Evolutionary conservation across 2,888 invertebrate genomes (phyloP).

Genomic region (Mycalesis mineus): DNA sequence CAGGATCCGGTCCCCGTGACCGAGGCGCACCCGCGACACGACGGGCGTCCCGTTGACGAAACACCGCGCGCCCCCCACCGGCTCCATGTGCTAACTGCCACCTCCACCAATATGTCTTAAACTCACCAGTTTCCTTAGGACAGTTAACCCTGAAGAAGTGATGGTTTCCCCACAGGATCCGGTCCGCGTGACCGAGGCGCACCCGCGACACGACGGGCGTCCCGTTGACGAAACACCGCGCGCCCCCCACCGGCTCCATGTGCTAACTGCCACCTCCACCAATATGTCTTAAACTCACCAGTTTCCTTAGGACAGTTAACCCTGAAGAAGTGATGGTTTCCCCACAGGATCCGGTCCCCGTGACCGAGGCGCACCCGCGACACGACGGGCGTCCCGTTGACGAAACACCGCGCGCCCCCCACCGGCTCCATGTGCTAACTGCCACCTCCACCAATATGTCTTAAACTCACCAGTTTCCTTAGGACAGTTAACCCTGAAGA

Average conservation of each 20-base stretch:
- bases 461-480: conserved; percentile 73
- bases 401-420: conserved; percentile 94
- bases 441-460: conserved; percentile 88
- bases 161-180: conserved; percentile 99
- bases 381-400: conserved; percentile 95
- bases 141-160: conserved; percentile 99
- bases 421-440: conserved; percentile 91
- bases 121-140: too few relatives aligned
- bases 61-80: conserved; percentile 92
- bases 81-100: conserved; percentile 89
- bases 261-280: conserved; percentile 88
- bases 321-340: conserved; percentile 98
- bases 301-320: too few relatives aligned
- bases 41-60: conserved; percentile 97
- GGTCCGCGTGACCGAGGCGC: conserved; percentile 88
- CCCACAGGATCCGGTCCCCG: conserved; percentile 98
- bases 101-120: conserved; percentile 85
- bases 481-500: conserved; percentile 99
- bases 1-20: conserved; percentile 94
- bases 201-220: conserved; percentile 89
- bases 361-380: conserved; percentile 87
- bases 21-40: conserved; percentile 87
- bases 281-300: conserved; percentile 75
- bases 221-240: conserved; percentile 97
- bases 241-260: conserved; percentile 91